Conservation (phyloP, 1,140 invertebrate genomes). For the Papilio helenus region DNA sequence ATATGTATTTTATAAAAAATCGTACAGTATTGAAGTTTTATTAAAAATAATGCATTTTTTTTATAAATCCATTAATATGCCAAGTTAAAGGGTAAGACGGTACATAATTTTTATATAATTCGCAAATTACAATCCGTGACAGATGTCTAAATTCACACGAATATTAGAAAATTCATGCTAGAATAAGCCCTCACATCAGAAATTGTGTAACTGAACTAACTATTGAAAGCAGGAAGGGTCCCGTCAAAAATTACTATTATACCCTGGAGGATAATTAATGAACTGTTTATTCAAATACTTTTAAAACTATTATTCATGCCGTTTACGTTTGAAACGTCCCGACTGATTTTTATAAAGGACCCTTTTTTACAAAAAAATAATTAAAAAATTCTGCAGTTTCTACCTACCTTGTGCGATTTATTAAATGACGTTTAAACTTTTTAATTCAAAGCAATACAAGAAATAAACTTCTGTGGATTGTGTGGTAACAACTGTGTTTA, state of each 20-base stretch:
- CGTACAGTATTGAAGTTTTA: neutral
- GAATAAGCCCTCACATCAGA: conserved; percentile 56
- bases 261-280: conserved; percentile 78
- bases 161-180: conserved; percentile 37
- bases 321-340: conserved; percentile 79
- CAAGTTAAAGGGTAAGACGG: neutral
- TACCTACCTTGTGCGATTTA: conserved; percentile 68
- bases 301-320: conserved; percentile 83
- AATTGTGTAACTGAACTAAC: conserved; percentile 76
- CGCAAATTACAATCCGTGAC: neutral
- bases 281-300: conserved; percentile 82
- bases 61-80: neutral
- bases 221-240: conserved; percentile 79
- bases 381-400: conserved; percentile 63
- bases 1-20: neutral
- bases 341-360: conserved; percentile 74
- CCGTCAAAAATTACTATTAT: conserved; percentile 81
- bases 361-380: conserved; percentile 69
- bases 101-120: conserved; percentile 10
- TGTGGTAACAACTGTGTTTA: neutral
- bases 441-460: neutral
- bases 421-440: conserved; percentile 46
- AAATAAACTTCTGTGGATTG: neutral
- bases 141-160: conserved; percentile 32
- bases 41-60: neutral